A percentile compares a stretch with the other conserved stretches of the same genome.
Evolutionary conservation across 2,888 invertebrate species (phyloP).

Genomic region (Melanostoma mellinum): DNA sequence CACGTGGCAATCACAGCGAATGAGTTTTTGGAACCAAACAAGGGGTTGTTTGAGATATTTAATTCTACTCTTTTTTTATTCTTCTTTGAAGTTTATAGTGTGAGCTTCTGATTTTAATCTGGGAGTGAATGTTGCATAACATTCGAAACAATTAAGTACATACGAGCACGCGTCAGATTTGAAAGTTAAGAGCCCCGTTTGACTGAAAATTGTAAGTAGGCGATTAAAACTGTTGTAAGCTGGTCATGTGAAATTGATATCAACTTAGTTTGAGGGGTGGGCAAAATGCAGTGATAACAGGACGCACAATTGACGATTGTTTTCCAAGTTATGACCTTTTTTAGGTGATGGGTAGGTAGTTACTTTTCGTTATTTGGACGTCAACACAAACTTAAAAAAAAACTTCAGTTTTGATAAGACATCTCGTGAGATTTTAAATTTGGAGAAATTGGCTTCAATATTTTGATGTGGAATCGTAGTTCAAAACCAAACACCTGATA

Average conservation of each 20-base stretch:
- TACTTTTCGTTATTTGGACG: no score
- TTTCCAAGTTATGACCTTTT: no score
- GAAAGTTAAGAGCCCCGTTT: slow-evolving; percentile 51
- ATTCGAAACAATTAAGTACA: slow-evolving; percentile 81
- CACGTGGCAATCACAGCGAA: slow-evolving; percentile 66
- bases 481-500: no score
- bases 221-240: slow-evolving; percentile 62
- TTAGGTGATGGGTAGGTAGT: no score
- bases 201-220: slow-evolving; percentile 63
- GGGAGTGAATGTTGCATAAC: slow-evolving; percentile 80
- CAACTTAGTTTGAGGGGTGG: slow-evolving; percentile 4
- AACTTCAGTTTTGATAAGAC: no score
- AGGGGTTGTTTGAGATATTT: slow-evolving; percentile 1
- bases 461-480: no score
- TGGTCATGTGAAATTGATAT: slow-evolving; percentile 67
- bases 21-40: not conserved
- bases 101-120: slow-evolving; percentile 64
- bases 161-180: slow-evolving; percentile 78
- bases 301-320: not conserved
- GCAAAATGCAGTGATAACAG: not conserved
- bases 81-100: slow-evolving; percentile 18
- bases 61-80: not conserved
- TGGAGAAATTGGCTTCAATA: no score
- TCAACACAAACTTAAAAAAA: no score
- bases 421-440: no score